These are phyloP conservation scores for Nebria brevicollis DNA, from an alignment of 2,888 invertebrate genomes.

Conservation along the genomic window DNA sequence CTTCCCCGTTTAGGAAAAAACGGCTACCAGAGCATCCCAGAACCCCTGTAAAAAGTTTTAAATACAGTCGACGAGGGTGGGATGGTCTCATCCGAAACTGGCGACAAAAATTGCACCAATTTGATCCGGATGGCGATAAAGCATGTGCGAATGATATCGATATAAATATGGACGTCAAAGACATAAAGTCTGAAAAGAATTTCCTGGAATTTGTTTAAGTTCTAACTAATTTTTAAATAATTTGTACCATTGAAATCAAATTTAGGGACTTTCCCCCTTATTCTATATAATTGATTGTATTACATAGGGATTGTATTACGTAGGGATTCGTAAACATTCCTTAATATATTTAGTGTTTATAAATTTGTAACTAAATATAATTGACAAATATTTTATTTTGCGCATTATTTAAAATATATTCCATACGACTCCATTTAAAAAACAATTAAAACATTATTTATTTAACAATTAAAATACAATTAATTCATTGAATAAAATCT, in stretches of 20 bases:
- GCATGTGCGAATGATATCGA: background rate
- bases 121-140: slow-evolving; percentile 67
- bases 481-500: background rate
- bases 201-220: background rate
- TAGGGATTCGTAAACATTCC: no score
- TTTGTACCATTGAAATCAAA: no score
- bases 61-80: slow-evolving; percentile 93
- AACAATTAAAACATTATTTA: background rate
- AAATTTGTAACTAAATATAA: no score
- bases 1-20: slow-evolving; percentile 64
- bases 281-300: no score
- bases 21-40: slow-evolving; percentile 80
- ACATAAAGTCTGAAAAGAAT: background rate
- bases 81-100: slow-evolving; percentile 89
- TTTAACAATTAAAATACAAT: background rate
- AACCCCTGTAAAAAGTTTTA: slow-evolving; percentile 88
- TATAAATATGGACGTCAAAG: background rate
- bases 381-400: no score
- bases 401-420: no score
- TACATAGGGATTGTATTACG: no score
- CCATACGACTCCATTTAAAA: no score
- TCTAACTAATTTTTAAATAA: no score
- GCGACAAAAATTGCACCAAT: slow-evolving; percentile 85
- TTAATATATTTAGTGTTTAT: no score
- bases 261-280: no score